A percentile compares a stretch with the other conserved stretches of the same genome.
phyloP scores from a whole-genome alignment of 2,888 invertebrate genomes.

The Aleiodes testaceus region DNA sequence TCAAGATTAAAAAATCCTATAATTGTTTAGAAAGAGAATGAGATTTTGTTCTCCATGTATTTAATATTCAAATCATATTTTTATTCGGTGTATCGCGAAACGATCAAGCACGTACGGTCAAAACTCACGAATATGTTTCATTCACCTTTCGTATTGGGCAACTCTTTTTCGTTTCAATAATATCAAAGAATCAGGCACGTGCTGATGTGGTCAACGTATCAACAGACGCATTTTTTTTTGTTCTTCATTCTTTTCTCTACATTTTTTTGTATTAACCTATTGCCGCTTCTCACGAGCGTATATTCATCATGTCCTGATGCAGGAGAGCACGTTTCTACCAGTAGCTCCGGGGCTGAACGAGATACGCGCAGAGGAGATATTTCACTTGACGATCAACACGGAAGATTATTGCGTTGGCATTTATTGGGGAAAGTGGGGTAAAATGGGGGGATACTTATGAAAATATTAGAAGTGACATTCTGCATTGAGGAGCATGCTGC shows the following conservation, averaged over 20 bases:
- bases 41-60: constrained; percentile 18
- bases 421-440: constrained; percentile 1
- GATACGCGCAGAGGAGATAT: constrained; percentile 28
- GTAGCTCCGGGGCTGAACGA: constrained; percentile 23
- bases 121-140: background rate
- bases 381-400: constrained; percentile 17
- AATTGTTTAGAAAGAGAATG: background rate
- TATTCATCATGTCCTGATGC: constrained; percentile 25
- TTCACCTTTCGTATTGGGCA: background rate
- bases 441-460: background rate
- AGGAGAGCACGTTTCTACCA: constrained; percentile 27
- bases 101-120: constrained; percentile 42
- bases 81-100: constrained; percentile 25
- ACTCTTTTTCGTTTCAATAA: constrained; percentile 1
- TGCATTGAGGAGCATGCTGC: too few species aligned
- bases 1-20: too few species aligned
- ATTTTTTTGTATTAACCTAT: background rate
- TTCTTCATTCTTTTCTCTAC: background rate
- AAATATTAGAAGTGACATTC: background rate
- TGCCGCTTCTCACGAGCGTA: constrained; percentile 25
- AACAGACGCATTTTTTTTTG: background rate
- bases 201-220: constrained; percentile 8
- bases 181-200: constrained; percentile 26
- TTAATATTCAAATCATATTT: constrained; percentile 31
- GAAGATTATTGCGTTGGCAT: constrained; percentile 18